Evolutionary conservation across 2,888 invertebrate species (phyloP).

Genomic region (Thysanoteuthis rhombus): DNA sequence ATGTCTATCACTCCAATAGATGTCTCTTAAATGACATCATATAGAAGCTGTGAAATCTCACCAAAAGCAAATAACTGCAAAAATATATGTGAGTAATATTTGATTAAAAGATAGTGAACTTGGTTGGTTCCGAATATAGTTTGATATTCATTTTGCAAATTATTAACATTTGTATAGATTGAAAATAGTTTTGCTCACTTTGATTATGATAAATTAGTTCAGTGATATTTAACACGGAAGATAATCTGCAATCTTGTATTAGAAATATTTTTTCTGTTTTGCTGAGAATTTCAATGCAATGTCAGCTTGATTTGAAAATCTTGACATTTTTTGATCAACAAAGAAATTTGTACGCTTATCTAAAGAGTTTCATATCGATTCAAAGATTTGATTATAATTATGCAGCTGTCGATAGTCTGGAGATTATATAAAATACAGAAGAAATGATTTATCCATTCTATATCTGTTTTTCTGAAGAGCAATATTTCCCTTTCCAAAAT

Average conservation of each 20-base stretch:
- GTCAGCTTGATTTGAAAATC: neutral
- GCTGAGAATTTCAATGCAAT: neutral
- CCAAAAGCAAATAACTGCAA: too few species aligned
- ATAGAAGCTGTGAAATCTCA: too few species aligned
- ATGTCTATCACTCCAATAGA: too few species aligned
- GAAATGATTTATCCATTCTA: too few species aligned
- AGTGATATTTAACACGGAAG: neutral
- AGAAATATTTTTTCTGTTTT: neutral
- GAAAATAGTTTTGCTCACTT: neutral
- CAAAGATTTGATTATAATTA: neutral
- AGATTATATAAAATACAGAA: too few species aligned
- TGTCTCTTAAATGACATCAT: too few species aligned
- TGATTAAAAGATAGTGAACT: too few species aligned
- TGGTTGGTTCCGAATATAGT: too few species aligned
- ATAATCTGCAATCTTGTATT: neutral
- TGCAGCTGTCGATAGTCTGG: too few species aligned
- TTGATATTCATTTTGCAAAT: neutral
- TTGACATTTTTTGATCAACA: neutral
- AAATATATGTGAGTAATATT: too few species aligned
- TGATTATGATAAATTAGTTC: neutral
- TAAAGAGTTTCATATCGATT: neutral
- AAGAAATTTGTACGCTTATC: neutral
- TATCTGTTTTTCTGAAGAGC: too few species aligned
- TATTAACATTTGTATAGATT: neutral
- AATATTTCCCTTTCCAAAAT: too few species aligned